Conservation (phyloP, 2,888 invertebrate species). For the Asteroscopus sphinx region DNA sequence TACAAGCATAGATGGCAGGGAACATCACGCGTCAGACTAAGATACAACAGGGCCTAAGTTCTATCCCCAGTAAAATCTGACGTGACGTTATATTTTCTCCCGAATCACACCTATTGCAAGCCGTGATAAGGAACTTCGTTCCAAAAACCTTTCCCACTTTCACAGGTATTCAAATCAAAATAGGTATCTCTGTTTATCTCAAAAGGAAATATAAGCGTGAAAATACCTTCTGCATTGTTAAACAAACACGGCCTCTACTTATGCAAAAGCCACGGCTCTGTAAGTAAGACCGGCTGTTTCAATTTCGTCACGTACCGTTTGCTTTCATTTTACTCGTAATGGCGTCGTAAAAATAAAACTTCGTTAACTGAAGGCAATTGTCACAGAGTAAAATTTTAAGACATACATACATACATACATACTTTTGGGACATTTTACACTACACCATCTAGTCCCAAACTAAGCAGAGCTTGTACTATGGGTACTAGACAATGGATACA, state of each 20-base stretch:
- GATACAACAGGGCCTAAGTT: no score
- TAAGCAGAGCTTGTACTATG: no score
- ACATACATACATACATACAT: no score
- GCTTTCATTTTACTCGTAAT: constrained; percentile 58
- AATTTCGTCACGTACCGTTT: constrained; percentile 62
- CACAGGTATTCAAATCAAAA: not conserved
- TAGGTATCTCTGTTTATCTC: constrained; percentile 10
- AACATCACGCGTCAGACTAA: no score
- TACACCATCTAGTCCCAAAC: no score
- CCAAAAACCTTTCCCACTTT: not conserved
- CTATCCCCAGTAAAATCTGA: no score
- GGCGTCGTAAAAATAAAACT: constrained; percentile 56
- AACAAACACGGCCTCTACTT: constrained; percentile 41
- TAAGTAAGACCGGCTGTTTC: constrained; percentile 55
- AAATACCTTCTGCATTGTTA: constrained; percentile 49
- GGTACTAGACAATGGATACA: no score
- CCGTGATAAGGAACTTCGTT: no score
- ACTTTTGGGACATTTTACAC: no score
- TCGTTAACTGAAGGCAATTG: constrained; percentile 48
- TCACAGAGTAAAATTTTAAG: constrained; percentile 51
- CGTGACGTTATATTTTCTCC: no score
- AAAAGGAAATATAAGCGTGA: constrained; percentile 41
- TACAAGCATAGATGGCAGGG: no score
- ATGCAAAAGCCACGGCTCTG: constrained; percentile 49
- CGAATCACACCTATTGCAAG: no score